Percentiles rank a stretch among this genome's conserved stretches.
These are phyloP conservation scores for Drosophila mayaguana DNA, from an alignment of 2,888 invertebrate genomes.

Conservation along the genomic window DNA sequence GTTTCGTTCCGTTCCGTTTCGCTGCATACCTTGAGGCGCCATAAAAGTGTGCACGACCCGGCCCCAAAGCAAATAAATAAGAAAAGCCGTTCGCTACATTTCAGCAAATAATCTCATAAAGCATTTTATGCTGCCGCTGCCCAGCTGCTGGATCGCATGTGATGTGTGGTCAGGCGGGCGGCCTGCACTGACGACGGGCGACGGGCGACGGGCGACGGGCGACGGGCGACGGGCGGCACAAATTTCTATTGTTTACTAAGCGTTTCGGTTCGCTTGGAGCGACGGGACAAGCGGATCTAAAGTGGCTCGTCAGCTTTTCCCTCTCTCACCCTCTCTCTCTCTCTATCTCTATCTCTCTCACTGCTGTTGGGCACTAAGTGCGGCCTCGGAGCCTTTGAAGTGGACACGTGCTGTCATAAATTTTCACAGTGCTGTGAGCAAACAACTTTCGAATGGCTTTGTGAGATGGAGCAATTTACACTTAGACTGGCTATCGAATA, in stretches of 20 bases:
- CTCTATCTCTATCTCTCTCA: neutral
- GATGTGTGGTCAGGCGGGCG: slow-evolving; percentile 49
- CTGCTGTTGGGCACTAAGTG: slow-evolving; percentile 62
- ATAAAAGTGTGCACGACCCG: slow-evolving; percentile 50
- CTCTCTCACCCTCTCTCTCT: neutral
- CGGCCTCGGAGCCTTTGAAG: slow-evolving; percentile 68
- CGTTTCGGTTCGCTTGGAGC: slow-evolving; percentile 64
- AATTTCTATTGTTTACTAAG: slow-evolving; percentile 76
- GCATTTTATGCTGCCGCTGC: slow-evolving; percentile 68
- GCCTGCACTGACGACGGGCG: neutral
- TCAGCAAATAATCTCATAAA: slow-evolving; percentile 82
- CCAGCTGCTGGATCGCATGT: slow-evolving; percentile 75
- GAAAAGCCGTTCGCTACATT: slow-evolving; percentile 72
- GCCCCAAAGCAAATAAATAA: slow-evolving; percentile 75
- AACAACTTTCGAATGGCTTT: slow-evolving; percentile 19
- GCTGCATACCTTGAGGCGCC: slow-evolving; percentile 69
- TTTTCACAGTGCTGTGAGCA: slow-evolving; percentile 53
- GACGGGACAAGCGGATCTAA: slow-evolving; percentile 20
- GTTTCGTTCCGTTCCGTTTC: slow-evolving; percentile 25
- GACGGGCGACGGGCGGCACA: neutral
- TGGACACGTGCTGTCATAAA: slow-evolving; percentile 68
- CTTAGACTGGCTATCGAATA: slow-evolving; percentile 1
- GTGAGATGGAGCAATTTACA: slow-evolving; percentile 31
- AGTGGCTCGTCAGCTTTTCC: slow-evolving; percentile 2
- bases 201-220: too few relatives aligned